Base-by-base conservation (phyloP, 2,888 invertebrate genomes). In the Spicauda simplicius region DNA sequence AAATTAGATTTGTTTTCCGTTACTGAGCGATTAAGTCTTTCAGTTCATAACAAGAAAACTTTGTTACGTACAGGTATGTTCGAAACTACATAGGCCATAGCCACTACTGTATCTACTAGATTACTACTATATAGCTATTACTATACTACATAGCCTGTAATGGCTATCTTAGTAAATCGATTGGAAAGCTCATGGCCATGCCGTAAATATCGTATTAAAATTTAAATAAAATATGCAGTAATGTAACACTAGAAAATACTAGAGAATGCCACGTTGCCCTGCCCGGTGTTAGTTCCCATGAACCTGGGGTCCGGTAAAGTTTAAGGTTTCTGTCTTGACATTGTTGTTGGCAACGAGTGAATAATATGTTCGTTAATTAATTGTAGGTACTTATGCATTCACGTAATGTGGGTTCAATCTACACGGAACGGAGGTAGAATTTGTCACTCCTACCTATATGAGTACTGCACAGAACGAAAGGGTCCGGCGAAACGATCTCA, bases 201-300 rank as follows among this genome's bases (percentile, higher is more conserved):
- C 33, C 14, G 14, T 41, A 14, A 4, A 14, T 14, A 41, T 41
- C 41, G 41, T 41, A 41, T 41, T 12, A 41, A 41, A 41, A 25
- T 41, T 41, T 41, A 11, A 41, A 41, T 41, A 41, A 41, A 41
- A 41, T 41, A 41, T 41, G 41, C 41, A 41, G 12, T 41, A 41
- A 14, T 41, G 14, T 33, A 33, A 3, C 33, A 33, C 8, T 33
- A 33, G 10, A 1, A 41, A 14, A 2, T 14, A 41, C 41, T 11
- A 14, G 1, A 41, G 14, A 41, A 41, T 14, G 41, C 14, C 41
- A 25, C 25, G 25, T 25, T 5, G 41, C 41, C 41, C 14, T 11
- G 12, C 12, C 41, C 41, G 41, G 25, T 63, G 45, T 30, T 48
- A 20, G 30, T 63, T 63, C 63, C 55, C 55, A 55, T 45, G 55